Evolutionary conservation across 2,888 invertebrate species (phyloP).

Genomic region (Auanema freiburgensis): DNA sequence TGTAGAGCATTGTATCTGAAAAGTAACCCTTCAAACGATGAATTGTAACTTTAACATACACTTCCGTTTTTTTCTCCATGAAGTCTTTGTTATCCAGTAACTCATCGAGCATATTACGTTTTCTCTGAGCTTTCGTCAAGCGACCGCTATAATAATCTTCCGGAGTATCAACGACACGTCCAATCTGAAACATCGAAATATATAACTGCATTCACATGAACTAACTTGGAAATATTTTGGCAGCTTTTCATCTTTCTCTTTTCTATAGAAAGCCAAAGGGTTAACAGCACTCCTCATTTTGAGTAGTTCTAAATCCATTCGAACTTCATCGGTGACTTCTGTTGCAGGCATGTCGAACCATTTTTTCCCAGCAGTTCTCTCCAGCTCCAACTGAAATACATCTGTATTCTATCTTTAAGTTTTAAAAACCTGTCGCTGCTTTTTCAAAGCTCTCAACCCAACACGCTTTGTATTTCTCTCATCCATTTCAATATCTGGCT

Average conservation of each 20-base stretch:
- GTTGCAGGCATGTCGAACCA: conserved; percentile 87
- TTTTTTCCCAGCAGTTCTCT: conserved; percentile 79
- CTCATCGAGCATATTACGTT: conserved; percentile 88
- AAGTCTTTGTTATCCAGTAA: conserved; percentile 85
- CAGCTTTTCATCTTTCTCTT: conserved; percentile 79
- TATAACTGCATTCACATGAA: conserved; percentile 3
- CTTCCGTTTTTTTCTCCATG: conserved; percentile 26
- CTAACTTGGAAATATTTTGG: conserved; percentile 87
- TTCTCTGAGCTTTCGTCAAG: conserved; percentile 82
- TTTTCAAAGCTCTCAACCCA: conserved; percentile 14
- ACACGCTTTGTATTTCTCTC: conserved; percentile 1
- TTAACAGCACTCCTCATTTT: conserved; percentile 86
- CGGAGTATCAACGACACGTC: conserved; percentile 76
- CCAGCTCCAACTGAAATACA: conserved; percentile 73
- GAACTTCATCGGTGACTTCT: conserved; percentile 82
- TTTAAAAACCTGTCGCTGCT: conserved; percentile 1
- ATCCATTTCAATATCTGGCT: conserved; percentile 17
- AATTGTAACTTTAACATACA: conserved; percentile 8
- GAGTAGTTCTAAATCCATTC: conserved; percentile 79
- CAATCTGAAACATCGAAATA: conserved; percentile 65
- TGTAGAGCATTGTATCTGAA: conserved; percentile 31
- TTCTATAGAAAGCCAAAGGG: conserved; percentile 92
- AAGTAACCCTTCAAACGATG: background rate
- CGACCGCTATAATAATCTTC: conserved; percentile 84
- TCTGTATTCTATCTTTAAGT: no score